Base-by-base conservation (phyloP, 2,888 invertebrate genomes). In the Andrena fulva region DNA sequence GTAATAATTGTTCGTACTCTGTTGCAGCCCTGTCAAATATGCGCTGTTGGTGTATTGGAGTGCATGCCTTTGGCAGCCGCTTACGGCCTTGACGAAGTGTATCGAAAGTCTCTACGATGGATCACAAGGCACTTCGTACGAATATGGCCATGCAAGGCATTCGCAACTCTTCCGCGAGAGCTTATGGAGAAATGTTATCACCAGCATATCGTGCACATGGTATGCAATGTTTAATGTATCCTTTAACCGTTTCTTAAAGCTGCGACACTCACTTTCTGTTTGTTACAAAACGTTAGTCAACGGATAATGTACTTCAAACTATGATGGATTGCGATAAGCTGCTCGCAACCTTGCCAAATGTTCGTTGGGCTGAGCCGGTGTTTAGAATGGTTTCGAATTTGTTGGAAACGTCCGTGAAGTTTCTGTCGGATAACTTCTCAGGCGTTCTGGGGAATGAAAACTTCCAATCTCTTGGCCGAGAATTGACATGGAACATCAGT, bases 71-170 rank as follows among this genome's bases (percentile, higher is more conserved):
- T 99, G 59, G 96, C 98, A 4, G 96, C 97, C 4, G 97, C 97
- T 59, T 98, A 98, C 93, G 97, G 98, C 0, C 94, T 99, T 72
- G 98, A 98, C 90, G 98, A 98, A 92, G 95, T 99, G 29, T 97
- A 98, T 93, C 96, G 97, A 84, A 97, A 97, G 93, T 97, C 97
- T 91, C 94, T 98, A 68, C 96, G 96, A 84, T 99, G 99, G 99
- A 96, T 98, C 60, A 97, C 97, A 31, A 96, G 96, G 84, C 96
- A 99, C 93, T 98, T 98, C 93, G 95, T 96, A 7, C 96, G 97
- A 90, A 97, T 99, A 67, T 99, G 99, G 99, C 97, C 98, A 0
- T 98, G 98, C 2, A 96, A 98, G 90, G 96, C 97, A 2, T 99
- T 99, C 94, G 97, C 98, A 0, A 96, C 97, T 62, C 94, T 99